Evolutionary conservation across 2,797 vertebrate genomes (phyloP), one percentile per base, ranked within the genome.

Genomic region (Ciconia nigra): DNA sequence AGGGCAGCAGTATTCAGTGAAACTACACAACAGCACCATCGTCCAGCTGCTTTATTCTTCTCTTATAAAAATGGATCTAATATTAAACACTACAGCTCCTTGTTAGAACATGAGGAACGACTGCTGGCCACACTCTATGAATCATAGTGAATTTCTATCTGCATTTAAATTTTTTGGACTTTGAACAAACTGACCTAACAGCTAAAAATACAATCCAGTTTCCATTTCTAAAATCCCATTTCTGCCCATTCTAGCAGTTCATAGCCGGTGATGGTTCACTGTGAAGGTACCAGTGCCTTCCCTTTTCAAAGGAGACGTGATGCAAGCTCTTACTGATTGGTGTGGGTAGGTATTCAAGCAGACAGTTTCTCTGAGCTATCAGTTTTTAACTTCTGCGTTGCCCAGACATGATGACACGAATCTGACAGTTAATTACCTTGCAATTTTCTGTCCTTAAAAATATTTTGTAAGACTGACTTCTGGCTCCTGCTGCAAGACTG

Each of bases 111-210:
- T 17, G 69, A 95, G 47, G 84, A 94, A 89, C 72, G 82, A 86
- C 81, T 57, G 52, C 39, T 78, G 61, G 73, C 57, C 5, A 9
- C 70, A 79, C 71, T 79, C 49, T 52, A 73, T 90, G 83, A 94
- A 94, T 96, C 85, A 90, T 13, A 76, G 62, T 35, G 59, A 77
- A 31, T 83, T 90, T 94, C 76, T 67, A 83, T 77, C 83, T 87
- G 65, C 39, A 83, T 87, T 91, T 91, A 88, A 47, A 84, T 80
- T 84, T 57, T 61, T 86, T 90, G 73, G 66, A 90, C 86, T 88
- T 87, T 17, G 88, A 86, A 88, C 55, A 93, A 96, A 95, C 61
- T 83, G 83, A 90, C 69, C 78, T 72, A 93, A 96, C 26, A 84
- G 70, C 82, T 95, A 84, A 95, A 95, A 95, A 96, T 80, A 94